Base-by-base conservation (phyloP, 2,113 vertebrate species). In the Rana temporaria region DNA sequence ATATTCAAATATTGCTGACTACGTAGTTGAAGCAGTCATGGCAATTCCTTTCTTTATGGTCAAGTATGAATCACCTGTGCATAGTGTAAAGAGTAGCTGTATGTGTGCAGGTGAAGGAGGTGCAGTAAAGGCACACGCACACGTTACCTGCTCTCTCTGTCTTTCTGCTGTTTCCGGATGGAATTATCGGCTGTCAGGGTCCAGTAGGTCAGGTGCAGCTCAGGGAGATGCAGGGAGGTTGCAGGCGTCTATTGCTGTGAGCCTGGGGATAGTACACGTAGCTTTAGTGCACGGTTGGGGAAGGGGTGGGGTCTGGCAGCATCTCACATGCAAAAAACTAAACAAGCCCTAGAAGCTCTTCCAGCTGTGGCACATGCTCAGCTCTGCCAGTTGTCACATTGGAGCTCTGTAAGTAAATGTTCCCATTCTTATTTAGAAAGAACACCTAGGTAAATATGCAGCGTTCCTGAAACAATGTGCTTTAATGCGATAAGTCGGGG, bases 241-340 rank as follows among this genome's bases (percentile, higher is more conserved):
- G 4, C 69, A 74, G 62, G 17, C 68, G 12, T 71, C n/a, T 68
- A 15, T 59, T 15, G 64, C 34, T 53, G 22, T 16, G 53, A 59
- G 68, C n/a, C 48, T 16, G 59, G 7, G 20, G 77, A 75, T 70
- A 87, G 85, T 90, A 93, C 92, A 93, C 93, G 92, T 93, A 52
- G 89, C 91, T 88, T 90, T 91, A 92, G 90, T 82, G 48, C 85
- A 69, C 70, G 84, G 81, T 79, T 77, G 24, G 88, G 71, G 52
- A n/a, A 15, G 24, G 56, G 2, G 70, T 7, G 64, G 82, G 85
- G 20, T 84, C 85, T 75, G 85, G 81, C 86, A 62, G 78, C 80
- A 82, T 82, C 80, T 65, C 80, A 82, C 71, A 82, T 82, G 80
- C 80, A 82, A 82, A 81, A 81, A 82, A 82, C 62, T 32, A 82